Percentiles rank a stretch among this genome's conserved stretches.
Conservation (phyloP, 2,797 vertebrate species). For the Lepus townsendii region DNA sequence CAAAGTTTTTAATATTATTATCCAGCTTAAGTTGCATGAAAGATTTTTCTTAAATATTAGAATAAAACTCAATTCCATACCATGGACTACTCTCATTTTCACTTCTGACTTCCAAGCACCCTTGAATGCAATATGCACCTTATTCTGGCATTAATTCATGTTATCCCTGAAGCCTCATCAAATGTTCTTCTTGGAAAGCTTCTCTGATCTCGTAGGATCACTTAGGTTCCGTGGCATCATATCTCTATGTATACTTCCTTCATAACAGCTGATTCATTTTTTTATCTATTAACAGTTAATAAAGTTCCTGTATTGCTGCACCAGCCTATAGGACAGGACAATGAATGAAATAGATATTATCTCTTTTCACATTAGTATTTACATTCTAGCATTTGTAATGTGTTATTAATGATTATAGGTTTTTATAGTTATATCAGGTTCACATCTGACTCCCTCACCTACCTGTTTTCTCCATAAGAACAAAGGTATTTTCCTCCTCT, state of each 20-base stretch:
- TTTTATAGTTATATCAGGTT: neutral
- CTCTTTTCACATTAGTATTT: neutral
- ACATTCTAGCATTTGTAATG: neutral
- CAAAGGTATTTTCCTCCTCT: neutral
- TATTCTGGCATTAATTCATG: neutral
- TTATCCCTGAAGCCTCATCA: neutral
- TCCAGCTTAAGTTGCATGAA: neutral
- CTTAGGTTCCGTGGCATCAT: neutral
- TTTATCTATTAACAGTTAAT: neutral
- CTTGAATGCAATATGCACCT: neutral
- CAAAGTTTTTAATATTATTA: neutral
- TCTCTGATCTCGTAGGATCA: neutral
- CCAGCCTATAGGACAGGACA: neutral
- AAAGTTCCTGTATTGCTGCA: neutral
- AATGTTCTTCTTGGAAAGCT: neutral
- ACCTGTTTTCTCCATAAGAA: neutral
- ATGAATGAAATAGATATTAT: neutral
- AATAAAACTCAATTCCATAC: neutral
- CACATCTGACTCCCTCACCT: neutral
- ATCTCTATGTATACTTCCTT: neutral
- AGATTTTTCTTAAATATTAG: neutral
- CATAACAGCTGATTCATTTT: neutral
- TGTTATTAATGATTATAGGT: neutral
- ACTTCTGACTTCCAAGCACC: neutral
- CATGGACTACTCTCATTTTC: neutral